Evolutionary conservation across 1,140 invertebrate genomes (phyloP).

Genomic region (Meloidogyne exigua): DNA sequence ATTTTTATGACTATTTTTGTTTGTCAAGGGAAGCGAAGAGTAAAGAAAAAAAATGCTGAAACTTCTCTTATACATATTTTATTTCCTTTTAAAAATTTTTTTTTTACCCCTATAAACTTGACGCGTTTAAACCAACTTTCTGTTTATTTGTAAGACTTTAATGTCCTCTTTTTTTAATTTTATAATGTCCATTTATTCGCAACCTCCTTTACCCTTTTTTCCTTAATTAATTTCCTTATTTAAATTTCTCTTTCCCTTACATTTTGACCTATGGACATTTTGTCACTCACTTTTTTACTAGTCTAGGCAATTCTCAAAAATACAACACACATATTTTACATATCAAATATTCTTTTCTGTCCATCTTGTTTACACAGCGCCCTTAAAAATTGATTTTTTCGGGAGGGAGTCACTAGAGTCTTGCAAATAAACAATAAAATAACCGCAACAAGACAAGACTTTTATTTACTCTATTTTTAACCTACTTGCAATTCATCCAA

Average conservation of each 20-base stretch:
- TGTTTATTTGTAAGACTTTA: no score
- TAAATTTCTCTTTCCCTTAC: background rate
- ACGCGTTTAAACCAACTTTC: no score
- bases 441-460: background rate
- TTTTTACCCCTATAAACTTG: no score
- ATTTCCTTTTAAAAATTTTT: no score
- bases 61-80: no score
- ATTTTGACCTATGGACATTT: background rate
- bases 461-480: background rate
- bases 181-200: no score
- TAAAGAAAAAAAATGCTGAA: background rate
- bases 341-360: background rate
- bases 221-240: background rate
- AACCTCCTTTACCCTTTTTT: background rate
- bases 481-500: background rate
- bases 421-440: background rate
- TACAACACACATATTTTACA: background rate
- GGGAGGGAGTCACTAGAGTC: background rate
- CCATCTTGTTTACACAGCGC: background rate
- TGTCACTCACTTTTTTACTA: background rate
- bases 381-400: background rate
- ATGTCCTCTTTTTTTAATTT: no score
- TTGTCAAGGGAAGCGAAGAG: no score
- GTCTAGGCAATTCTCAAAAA: background rate
- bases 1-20: background rate